Percentiles rank a stretch among this genome's conserved stretches.
Evolutionary conservation across 2,888 invertebrate genomes (phyloP).

Genomic region (Patella depressa): DNA sequence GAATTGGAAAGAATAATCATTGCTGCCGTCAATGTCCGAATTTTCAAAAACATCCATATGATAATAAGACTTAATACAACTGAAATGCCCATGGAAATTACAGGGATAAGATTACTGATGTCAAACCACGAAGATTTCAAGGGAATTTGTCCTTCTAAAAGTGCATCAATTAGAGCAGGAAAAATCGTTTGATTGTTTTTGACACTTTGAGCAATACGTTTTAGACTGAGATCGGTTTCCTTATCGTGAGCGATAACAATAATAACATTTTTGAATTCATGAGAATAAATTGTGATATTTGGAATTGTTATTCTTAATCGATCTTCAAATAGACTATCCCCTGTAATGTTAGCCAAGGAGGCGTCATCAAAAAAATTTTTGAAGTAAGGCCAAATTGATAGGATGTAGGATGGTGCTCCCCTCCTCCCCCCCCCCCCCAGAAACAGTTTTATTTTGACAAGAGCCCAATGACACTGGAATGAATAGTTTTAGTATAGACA

Average conservation of each 20-base stretch:
- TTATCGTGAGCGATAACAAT: not conserved
- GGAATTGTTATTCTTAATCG: not conserved
- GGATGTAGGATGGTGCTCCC: not conserved
- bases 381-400: not conserved
- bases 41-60: not conserved
- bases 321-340: not conserved
- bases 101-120: not conserved
- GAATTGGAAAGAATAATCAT: not conserved
- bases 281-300: not conserved
- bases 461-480: not conserved
- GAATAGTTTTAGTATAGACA: too few relatives aligned
- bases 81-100: not conserved
- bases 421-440: too few relatives aligned
- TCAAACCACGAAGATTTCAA: not conserved
- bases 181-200: not conserved
- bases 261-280: constrained; percentile 1
- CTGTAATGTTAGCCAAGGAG: not conserved
- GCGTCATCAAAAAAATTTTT: not conserved
- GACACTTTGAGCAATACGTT: not conserved
- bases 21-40: not conserved
- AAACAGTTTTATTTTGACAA: not conserved
- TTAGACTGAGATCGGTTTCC: not conserved
- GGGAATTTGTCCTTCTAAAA: not conserved
- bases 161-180: not conserved
- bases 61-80: not conserved